phyloP scores from a whole-genome alignment of 2,797 vertebrate species.

The Pipistrellus pygmaeus region DNA sequence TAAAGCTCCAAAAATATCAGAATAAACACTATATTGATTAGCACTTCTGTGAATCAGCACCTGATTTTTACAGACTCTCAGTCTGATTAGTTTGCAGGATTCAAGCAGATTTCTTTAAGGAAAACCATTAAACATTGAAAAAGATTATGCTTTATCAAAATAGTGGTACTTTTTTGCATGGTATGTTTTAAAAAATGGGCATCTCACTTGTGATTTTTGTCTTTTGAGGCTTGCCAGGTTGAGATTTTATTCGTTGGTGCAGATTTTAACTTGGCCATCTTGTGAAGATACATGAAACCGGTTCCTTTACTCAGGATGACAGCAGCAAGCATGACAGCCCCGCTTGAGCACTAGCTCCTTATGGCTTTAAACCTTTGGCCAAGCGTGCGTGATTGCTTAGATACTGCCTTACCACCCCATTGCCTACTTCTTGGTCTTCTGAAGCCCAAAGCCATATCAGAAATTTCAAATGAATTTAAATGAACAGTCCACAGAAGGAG shows the following conservation, averaged over 20 bases:
- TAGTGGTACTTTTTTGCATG: neutral
- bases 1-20: conserved; percentile 24
- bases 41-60: neutral
- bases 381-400: neutral
- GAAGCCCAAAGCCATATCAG: conserved; percentile 15
- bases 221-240: neutral
- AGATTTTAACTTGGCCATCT: conserved; percentile 25
- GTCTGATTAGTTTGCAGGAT: conserved; percentile 4
- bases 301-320: neutral
- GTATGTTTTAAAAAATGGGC: conserved; percentile 32
- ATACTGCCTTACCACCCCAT: neutral
- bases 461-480: conserved; percentile 45
- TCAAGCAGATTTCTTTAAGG: conserved; percentile 21
- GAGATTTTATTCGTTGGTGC: conserved; percentile 36
- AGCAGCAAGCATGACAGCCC: neutral
- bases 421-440: conserved; percentile 19
- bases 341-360: neutral
- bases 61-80: neutral
- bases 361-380: neutral
- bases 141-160: conserved; percentile 44
- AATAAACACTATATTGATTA: conserved; percentile 48
- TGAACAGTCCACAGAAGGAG: neutral
- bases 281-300: neutral
- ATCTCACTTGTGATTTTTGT: conserved; percentile 55
- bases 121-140: conserved; percentile 27